Evolutionary conservation across 2,888 invertebrate species (phyloP).

Genomic region (Cantharis flavilabris): DNA sequence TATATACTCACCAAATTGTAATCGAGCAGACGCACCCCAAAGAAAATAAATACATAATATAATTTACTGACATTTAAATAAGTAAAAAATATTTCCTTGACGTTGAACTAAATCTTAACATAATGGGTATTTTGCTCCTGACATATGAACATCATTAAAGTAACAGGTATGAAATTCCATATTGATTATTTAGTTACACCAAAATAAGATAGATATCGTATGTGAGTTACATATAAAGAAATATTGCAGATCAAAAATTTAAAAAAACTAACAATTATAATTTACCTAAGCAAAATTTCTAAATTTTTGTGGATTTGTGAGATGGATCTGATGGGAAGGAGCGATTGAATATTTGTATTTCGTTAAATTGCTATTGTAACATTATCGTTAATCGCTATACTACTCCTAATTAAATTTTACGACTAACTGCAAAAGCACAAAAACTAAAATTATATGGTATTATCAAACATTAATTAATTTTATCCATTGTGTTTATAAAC

Average conservation of each 20-base stretch:
- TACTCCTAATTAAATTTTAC: slow-evolving; percentile 6
- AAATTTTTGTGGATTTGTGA: neutral
- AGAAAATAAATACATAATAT: neutral
- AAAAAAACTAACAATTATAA: no score
- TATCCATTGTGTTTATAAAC: slow-evolving; percentile 3
- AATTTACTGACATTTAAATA: neutral
- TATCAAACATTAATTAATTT: slow-evolving; percentile 15
- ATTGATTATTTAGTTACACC: no score
- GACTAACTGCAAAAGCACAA: slow-evolving; percentile 3
- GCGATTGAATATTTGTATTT: neutral
- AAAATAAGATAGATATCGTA: no score
- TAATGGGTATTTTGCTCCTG: neutral
- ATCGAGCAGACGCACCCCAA: neutral
- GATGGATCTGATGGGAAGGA: neutral
- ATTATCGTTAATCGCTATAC: neutral
- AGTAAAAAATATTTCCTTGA: neutral
- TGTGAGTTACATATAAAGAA: no score
- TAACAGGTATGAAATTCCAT: neutral
- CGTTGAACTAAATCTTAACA: neutral
- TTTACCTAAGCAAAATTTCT: no score
- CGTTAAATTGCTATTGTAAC: neutral
- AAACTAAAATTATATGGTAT: slow-evolving; percentile 8
- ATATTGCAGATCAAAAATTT: no score
- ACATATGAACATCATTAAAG: neutral
- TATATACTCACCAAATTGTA: neutral